A percentile compares a stretch with the other conserved stretches of the same genome.
These are phyloP conservation scores for Tenthredo mesomela DNA, from an alignment of 2,888 invertebrate species.

Conservation along the genomic window DNA sequence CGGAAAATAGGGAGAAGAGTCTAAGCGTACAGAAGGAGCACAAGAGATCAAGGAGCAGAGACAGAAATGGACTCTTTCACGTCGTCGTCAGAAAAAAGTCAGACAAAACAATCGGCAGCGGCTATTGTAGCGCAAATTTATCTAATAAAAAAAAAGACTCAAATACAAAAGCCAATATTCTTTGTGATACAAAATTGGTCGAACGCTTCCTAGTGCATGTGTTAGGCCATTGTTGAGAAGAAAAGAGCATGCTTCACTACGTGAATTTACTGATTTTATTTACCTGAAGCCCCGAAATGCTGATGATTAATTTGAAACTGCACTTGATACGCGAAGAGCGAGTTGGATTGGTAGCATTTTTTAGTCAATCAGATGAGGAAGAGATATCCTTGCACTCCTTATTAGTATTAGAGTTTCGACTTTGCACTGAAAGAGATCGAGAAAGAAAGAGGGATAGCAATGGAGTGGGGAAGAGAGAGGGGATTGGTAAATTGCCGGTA, in stretches of 20 bases:
- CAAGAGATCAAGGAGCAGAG: neutral
- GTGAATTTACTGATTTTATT: neutral
- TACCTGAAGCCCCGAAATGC: no score
- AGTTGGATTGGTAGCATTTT: neutral
- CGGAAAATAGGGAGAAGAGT: neutral
- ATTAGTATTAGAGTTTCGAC: neutral
- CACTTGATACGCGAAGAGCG: neutral
- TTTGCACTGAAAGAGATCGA: neutral
- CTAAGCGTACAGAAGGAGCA: neutral
- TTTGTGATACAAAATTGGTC: constrained; percentile 3
- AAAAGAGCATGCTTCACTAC: neutral
- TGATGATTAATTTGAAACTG: neutral
- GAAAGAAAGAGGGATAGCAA: constrained; percentile 54
- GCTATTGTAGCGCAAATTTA: constrained; percentile 28
- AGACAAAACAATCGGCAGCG: constrained; percentile 9
- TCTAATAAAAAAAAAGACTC: constrained; percentile 11
- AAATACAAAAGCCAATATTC: constrained; percentile 20
- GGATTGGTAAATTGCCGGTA: constrained; percentile 55
- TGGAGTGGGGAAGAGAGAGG: constrained; percentile 61
- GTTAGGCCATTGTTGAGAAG: neutral
- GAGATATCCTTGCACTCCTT: neutral
- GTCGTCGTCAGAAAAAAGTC: constrained; percentile 15
- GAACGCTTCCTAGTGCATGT: constrained; percentile 1
- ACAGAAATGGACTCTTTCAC: constrained; percentile 12
- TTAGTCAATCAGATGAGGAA: neutral